phyloP scores from a whole-genome alignment of 2,113 vertebrate species.

The Sisor rabdophorus region DNA sequence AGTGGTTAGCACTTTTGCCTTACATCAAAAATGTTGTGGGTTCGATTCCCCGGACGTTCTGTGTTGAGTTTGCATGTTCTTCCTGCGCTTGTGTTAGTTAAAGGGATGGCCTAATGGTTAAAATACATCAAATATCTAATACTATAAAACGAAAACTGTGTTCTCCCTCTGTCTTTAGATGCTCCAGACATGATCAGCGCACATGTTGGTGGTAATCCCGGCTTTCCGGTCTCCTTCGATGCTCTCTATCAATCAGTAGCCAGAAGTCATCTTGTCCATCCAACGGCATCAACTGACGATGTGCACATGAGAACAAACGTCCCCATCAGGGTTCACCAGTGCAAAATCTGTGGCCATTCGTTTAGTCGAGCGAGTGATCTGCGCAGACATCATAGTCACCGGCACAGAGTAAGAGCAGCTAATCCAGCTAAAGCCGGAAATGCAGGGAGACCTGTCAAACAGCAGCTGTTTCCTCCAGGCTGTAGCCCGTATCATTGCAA shows the following conservation, averaged over 20 bases:
- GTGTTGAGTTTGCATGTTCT: not conserved
- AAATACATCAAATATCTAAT: not conserved
- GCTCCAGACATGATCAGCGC: conserved; percentile 32
- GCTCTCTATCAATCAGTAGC: conserved; percentile 52
- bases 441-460: conserved; percentile 41
- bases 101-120: too few relatives aligned
- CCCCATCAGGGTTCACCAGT: conserved; percentile 42
- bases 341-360: conserved; percentile 61
- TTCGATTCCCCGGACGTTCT: too few relatives aligned
- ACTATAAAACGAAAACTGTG: not conserved
- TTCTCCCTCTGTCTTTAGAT: conserved; percentile 14
- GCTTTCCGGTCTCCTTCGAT: conserved; percentile 49
- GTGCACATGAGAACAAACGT: conserved; percentile 45
- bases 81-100: too few relatives aligned
- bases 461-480: conserved; percentile 63
- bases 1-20: too few relatives aligned
- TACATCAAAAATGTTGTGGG: too few relatives aligned
- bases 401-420: conserved; percentile 48
- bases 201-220: conserved; percentile 30
- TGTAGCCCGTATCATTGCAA: conserved; percentile 67
- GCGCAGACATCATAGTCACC: conserved; percentile 60
- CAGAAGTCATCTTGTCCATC: conserved; percentile 29
- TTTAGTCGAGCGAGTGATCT: conserved; percentile 63
- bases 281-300: conserved; percentile 41
- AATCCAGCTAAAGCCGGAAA: not conserved